These are phyloP conservation scores for Elachura formosa DNA, from an alignment of 2,113 vertebrate species.

Conservation along the genomic window DNA sequence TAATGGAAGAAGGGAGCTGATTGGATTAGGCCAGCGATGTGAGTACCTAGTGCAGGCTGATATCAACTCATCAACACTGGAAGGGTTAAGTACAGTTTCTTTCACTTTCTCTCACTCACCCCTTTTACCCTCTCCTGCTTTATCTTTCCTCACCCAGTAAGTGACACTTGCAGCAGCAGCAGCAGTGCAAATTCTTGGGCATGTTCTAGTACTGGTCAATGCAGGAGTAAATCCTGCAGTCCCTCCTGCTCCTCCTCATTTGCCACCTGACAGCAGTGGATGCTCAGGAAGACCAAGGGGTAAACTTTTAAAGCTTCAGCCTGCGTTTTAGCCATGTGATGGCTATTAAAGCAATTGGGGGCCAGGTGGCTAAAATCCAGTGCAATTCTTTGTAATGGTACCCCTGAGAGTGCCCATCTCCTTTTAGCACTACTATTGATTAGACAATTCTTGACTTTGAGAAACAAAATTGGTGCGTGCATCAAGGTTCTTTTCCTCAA, in stretches of 20 bases:
- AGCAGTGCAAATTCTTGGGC: not conserved
- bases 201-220: not conserved
- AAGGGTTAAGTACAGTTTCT: not conserved
- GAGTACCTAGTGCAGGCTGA: not conserved
- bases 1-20: not conserved
- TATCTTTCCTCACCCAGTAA: not conserved
- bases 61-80: not conserved
- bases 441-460: conserved; percentile 58
- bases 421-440: conserved; percentile 54
- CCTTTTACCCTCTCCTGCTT: not conserved
- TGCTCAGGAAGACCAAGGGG: not conserved
- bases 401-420: conserved; percentile 40
- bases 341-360: conserved; percentile 54
- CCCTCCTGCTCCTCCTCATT: conserved; percentile 18
- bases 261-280: not conserved
- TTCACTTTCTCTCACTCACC: not conserved
- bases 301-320: conserved; percentile 23
- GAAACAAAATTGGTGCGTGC: conserved; percentile 56
- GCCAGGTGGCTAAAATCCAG: conserved; percentile 54
- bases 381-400: conserved; percentile 57
- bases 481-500: conserved; percentile 51
- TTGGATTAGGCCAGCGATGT: not conserved
- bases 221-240: not conserved
- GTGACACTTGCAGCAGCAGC: not conserved
- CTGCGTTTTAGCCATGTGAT: not conserved